These are phyloP conservation scores for Coenonympha glycerion DNA, from an alignment of 2,888 invertebrate species.

Conservation along the genomic window DNA sequence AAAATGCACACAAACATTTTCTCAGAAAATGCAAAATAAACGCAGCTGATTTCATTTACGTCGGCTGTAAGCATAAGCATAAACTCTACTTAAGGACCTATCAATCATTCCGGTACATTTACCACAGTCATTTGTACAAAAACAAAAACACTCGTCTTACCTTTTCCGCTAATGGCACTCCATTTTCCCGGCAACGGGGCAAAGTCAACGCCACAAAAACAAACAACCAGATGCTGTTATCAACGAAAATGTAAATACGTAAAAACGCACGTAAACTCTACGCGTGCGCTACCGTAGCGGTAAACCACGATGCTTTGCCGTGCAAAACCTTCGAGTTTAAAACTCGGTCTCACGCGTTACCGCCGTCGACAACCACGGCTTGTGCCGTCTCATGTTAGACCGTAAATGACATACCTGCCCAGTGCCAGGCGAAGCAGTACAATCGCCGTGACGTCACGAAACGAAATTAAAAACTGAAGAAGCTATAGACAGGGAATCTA, in stretches of 20 bases:
- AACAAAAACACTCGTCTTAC: slow-evolving; percentile 39
- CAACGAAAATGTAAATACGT: slow-evolving; percentile 35
- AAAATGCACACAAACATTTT: too few relatives aligned
- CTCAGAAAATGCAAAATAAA: too few relatives aligned
- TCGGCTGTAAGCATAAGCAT: too few relatives aligned
- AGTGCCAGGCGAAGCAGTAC: slow-evolving; percentile 50
- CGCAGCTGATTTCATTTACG: too few relatives aligned
- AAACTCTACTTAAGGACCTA: too few relatives aligned
- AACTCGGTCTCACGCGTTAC: slow-evolving; percentile 36
- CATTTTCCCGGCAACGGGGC: slow-evolving; percentile 47
- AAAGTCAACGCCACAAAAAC: slow-evolving; percentile 34
- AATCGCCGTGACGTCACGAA: slow-evolving; percentile 55
- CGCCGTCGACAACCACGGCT: slow-evolving; percentile 43
- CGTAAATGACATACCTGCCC: slow-evolving; percentile 64
- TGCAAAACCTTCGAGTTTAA: slow-evolving; percentile 37
- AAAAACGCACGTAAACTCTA: slow-evolving; percentile 28
- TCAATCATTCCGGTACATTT: slow-evolving; percentile 18
- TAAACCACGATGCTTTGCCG: slow-evolving; percentile 31
- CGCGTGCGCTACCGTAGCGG: slow-evolving; percentile 30
- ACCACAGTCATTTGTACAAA: slow-evolving; percentile 11
- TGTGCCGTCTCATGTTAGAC: slow-evolving; percentile 55
- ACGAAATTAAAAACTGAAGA: slow-evolving; percentile 63
- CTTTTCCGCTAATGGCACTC: slow-evolving; percentile 59
- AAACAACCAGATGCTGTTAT: slow-evolving; percentile 27
- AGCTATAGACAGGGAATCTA: slow-evolving; percentile 49